Evolutionary conservation across 2,888 invertebrate species (phyloP).

Genomic region (Thysanoteuthis rhombus): DNA sequence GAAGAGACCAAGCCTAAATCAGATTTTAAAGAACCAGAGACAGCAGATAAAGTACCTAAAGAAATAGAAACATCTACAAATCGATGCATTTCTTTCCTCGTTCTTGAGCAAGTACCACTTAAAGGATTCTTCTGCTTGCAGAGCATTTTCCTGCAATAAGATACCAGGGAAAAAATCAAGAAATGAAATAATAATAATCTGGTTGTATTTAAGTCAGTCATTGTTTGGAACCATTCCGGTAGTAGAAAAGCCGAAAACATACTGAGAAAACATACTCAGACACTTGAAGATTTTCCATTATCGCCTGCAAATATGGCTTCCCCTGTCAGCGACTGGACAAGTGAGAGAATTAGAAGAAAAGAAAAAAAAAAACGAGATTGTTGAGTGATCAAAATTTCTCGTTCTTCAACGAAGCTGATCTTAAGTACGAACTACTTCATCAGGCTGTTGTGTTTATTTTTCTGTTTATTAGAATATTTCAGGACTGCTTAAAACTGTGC

Average conservation of each 20-base stretch:
- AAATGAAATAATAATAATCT: background rate
- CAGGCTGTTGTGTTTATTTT: background rate
- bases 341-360: background rate
- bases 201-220: background rate
- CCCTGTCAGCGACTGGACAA: background rate
- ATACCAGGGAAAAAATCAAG: too few relatives aligned
- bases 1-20: too few relatives aligned
- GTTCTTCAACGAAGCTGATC: background rate
- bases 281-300: background rate
- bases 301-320: background rate
- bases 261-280: background rate
- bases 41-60: background rate
- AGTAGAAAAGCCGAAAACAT: background rate
- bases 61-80: background rate
- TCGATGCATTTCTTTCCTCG: too few relatives aligned
- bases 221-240: background rate
- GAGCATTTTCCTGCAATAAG: too few relatives aligned
- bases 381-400: background rate
- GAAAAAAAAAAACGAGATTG: background rate
- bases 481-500: background rate
- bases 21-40: too few relatives aligned
- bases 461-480: background rate
- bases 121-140: too few relatives aligned
- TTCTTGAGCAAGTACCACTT: too few relatives aligned
- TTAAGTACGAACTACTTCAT: background rate